Base-by-base conservation (phyloP, 1,140 invertebrate genomes). In the Diploscapter pachys region DNA sequence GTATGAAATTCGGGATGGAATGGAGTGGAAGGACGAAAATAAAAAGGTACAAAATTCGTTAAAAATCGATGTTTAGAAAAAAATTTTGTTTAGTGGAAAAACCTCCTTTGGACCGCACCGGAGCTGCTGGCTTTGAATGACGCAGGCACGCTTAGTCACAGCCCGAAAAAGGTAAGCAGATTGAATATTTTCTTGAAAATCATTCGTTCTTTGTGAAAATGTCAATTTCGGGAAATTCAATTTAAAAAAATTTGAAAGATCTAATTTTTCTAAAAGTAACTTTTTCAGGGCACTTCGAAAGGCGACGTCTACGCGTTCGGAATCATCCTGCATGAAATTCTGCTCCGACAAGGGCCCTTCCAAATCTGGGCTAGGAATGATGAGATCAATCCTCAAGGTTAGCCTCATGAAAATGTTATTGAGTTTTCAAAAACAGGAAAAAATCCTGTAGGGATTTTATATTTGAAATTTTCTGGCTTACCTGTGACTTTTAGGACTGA, bases 261-360 rank as follows among this genome's bases (percentile, higher is more conserved):
- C 8, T 50, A 8, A 50, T 9, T 31, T 31, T 65, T 8, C 6
- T 8, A 9, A 31, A 8, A 31, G 8, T 65, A 8, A 2, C 31
- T 65, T 65, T 50, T 65, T 66, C 56, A 62, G 51, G 56, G 63
- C 56, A 81, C 70, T 56, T 52, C 13, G 59, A 92, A 92, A 81
- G 93, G 91, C 0, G 96, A 98, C 85, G 90, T 95, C n/a, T 98
- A 97, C 85, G 93, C 93, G 6, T 97, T 98, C 85, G 92, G 90
- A 4, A 92, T 98, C 63, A 91, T 98, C 59, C 88, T 97, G 6
- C 96, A 96, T 85, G 96, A 98, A 80, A 87, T 89, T 49, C 82
- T 88, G 8, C 87, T 87, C 67, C 88, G 93, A 70, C 91, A 92
- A 86, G 95, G 94, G 0, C 81, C 81, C 8, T 85, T 50, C 52